These are phyloP conservation scores for Acridotheres tristis DNA, from an alignment of 2,797 vertebrate species.

Conservation along the genomic window DNA sequence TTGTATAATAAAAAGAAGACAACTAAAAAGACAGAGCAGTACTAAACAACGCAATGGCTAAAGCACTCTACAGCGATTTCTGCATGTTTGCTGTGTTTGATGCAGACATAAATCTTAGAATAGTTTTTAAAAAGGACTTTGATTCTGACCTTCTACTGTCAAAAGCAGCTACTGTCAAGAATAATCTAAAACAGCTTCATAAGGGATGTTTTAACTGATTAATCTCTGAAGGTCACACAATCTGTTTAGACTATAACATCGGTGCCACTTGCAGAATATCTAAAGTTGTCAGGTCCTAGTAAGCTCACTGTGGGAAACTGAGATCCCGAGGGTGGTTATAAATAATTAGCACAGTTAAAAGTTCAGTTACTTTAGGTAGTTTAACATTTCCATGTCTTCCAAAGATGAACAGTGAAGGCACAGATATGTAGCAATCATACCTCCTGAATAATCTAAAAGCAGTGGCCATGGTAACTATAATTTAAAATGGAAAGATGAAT, in stretches of 20 bases:
- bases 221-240: slow-evolving; percentile 83
- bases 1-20: neutral
- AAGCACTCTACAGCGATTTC: slow-evolving; percentile 72
- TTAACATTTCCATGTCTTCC: slow-evolving; percentile 74
- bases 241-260: slow-evolving; percentile 81
- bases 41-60: neutral
- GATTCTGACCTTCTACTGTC: slow-evolving; percentile 84
- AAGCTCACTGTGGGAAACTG: slow-evolving; percentile 72
- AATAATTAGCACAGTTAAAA: slow-evolving; percentile 84
- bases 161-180: slow-evolving; percentile 84
- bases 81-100: slow-evolving; percentile 77
- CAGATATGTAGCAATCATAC: slow-evolving; percentile 65
- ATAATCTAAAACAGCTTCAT: slow-evolving; percentile 85
- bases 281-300: slow-evolving; percentile 77
- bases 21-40: neutral
- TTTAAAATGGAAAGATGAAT: slow-evolving; percentile 65
- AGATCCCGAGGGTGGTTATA: slow-evolving; percentile 76
- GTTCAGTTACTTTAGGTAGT: slow-evolving; percentile 81
- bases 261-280: slow-evolving; percentile 79
- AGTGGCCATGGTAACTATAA: slow-evolving; percentile 73
- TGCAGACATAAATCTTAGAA: slow-evolving; percentile 79
- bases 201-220: slow-evolving; percentile 83
- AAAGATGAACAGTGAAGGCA: slow-evolving; percentile 57
- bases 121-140: slow-evolving; percentile 82
- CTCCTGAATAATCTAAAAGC: slow-evolving; percentile 75